A percentile compares a stretch with the other conserved stretches of the same genome.
Evolutionary conservation across 1,140 invertebrate species (phyloP).

Genomic region (Calliphora vicina): DNA sequence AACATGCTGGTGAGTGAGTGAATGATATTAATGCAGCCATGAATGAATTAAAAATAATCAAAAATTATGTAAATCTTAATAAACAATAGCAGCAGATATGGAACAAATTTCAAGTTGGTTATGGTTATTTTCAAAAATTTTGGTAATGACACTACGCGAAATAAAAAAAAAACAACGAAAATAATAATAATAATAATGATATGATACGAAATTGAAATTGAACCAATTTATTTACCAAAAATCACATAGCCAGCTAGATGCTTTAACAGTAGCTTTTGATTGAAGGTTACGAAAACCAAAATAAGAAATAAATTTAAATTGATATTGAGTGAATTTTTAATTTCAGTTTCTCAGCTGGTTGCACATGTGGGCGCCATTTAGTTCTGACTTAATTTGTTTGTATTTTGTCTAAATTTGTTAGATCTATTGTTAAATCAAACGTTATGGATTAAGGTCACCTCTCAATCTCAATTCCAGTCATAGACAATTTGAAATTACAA

Average conservation of each 20-base stretch:
- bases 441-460: neutral
- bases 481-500: too few species aligned
- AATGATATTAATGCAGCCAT: neutral
- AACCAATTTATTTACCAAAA: neutral
- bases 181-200: too few species aligned
- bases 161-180: neutral
- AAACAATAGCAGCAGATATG: neutral
- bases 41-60: neutral
- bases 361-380: slow-evolving; percentile 1
- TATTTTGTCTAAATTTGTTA: slow-evolving; percentile 20
- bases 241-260: neutral
- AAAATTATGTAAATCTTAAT: slow-evolving; percentile 19
- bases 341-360: slow-evolving; percentile 1
- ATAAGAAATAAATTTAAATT: neutral
- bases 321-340: neutral
- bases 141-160: neutral
- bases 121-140: neutral
- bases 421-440: neutral
- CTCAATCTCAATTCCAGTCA: neutral
- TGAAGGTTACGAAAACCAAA: neutral
- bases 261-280: neutral
- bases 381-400: slow-evolving; percentile 22
- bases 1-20: neutral
- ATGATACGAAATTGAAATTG: slow-evolving; percentile 30
- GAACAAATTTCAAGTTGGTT: neutral